phyloP scores from a whole-genome alignment of 2,888 invertebrate genomes.

The Dione juno region DNA sequence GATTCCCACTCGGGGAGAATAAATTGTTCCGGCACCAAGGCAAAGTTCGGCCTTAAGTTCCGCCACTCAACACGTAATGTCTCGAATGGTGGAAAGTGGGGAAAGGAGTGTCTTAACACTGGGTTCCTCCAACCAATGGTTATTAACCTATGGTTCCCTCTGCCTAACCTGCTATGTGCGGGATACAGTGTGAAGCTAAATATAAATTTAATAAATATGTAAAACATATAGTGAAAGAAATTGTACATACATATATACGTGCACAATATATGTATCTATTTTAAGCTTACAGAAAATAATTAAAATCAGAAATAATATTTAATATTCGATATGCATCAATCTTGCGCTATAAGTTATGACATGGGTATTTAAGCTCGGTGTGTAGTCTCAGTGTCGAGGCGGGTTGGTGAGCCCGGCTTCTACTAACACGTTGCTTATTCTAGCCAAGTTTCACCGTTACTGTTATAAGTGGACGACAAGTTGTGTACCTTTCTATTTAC shows the following conservation, averaged over 20 bases:
- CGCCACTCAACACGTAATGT: too few relatives aligned
- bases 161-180: too few relatives aligned
- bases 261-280: too few relatives aligned
- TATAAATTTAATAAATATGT: too few relatives aligned
- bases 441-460: conserved; percentile 44
- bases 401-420: conserved; percentile 24
- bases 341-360: neutral
- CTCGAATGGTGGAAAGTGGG: neutral
- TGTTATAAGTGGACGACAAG: conserved; percentile 47
- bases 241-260: too few relatives aligned
- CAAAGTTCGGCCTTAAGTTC: too few relatives aligned
- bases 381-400: neutral
- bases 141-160: too few relatives aligned
- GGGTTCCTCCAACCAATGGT: neutral
- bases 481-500: conserved; percentile 25
- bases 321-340: neutral
- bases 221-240: too few relatives aligned
- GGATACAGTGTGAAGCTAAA: neutral
- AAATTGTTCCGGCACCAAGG: too few relatives aligned
- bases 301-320: too few relatives aligned
- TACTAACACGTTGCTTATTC: conserved; percentile 32
- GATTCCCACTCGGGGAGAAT: too few relatives aligned
- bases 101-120: neutral
- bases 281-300: too few relatives aligned
- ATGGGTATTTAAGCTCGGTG: conserved; percentile 15